Evolutionary conservation across 2,797 vertebrate species (phyloP).

Genomic region (Lagorchestes hirsutus): DNA sequence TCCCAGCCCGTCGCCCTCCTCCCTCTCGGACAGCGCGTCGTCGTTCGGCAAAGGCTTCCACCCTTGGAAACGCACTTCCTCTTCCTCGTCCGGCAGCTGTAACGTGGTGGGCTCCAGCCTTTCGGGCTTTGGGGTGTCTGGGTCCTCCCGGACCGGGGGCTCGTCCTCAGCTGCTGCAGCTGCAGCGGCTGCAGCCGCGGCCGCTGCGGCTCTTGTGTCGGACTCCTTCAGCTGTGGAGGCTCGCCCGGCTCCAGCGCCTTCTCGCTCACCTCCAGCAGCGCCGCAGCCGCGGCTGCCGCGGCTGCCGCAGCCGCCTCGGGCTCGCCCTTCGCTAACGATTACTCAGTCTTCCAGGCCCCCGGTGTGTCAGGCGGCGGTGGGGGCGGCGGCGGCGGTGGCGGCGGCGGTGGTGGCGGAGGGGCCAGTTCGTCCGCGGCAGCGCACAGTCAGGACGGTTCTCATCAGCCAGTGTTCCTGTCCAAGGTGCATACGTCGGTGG

Average conservation of each 20-base stretch:
- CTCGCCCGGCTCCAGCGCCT: conserved; percentile 94
- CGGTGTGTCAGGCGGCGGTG: conserved; percentile 88
- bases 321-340: conserved; percentile 95
- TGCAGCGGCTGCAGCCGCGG: conserved; percentile 82
- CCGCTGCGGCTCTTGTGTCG: conserved; percentile 88
- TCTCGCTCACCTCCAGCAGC: conserved; percentile 94
- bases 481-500: conserved; percentile 97
- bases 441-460: conserved; percentile 90
- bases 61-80: conserved; percentile 96
- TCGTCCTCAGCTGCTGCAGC: conserved; percentile 84
- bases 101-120: conserved; percentile 93
- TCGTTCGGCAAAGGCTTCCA: conserved; percentile 97
- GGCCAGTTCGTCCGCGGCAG: conserved; percentile 84
- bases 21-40: conserved; percentile 94
- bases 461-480: conserved; percentile 98
- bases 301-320: conserved; percentile 84
- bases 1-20: conserved; percentile 95
- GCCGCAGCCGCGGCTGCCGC: conserved; percentile 86
- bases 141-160: conserved; percentile 89
- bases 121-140: conserved; percentile 91
- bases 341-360: conserved; percentile 97
- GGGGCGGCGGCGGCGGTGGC: conserved; percentile 87
- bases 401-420: conserved; percentile 88
- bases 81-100: conserved; percentile 93
- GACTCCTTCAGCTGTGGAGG: conserved; percentile 94